phyloP scores from a whole-genome alignment of 2,888 invertebrate species.

The Cosmorhoe ocellata region DNA sequence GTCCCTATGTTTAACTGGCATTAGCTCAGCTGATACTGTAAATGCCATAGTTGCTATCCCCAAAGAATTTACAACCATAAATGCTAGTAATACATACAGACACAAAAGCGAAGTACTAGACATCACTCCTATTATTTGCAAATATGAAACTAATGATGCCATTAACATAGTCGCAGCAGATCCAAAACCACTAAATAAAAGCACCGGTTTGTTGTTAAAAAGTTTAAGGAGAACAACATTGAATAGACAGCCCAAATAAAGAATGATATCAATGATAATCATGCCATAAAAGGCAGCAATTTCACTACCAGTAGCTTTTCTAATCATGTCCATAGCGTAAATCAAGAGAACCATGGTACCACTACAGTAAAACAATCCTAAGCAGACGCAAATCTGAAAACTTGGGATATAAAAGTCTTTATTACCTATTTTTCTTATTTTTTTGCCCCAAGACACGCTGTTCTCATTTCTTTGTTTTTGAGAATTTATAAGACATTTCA shows the following conservation, averaged over 20 bases:
- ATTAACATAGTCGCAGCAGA: conserved; percentile 2
- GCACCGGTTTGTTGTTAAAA: conserved; percentile 16
- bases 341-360: conserved; percentile 17
- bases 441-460: neutral
- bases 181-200: conserved; percentile 6
- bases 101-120: conserved; percentile 8
- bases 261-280: conserved; percentile 7
- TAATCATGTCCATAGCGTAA: conserved; percentile 14
- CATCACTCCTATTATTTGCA: conserved; percentile 8
- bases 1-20: conserved; percentile 27
- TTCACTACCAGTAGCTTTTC: conserved; percentile 8
- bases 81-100: conserved; percentile 20
- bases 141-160: conserved; percentile 5
- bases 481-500: conserved; percentile 16
- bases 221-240: conserved; percentile 6
- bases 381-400: conserved; percentile 9
- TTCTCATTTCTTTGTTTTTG: conserved; percentile 1
- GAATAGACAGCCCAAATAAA: conserved; percentile 2
- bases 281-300: conserved; percentile 11
- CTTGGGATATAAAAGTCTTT: conserved; percentile 22
- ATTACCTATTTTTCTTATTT: conserved; percentile 1
- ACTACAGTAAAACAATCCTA: conserved; percentile 17
- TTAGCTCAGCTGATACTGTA: conserved; percentile 17
- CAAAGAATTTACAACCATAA: conserved; percentile 6
- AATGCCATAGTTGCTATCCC: conserved; percentile 7